Evolutionary conservation across 2,113 vertebrate species (phyloP).

Genomic region (Hypanus sabinus): DNA sequence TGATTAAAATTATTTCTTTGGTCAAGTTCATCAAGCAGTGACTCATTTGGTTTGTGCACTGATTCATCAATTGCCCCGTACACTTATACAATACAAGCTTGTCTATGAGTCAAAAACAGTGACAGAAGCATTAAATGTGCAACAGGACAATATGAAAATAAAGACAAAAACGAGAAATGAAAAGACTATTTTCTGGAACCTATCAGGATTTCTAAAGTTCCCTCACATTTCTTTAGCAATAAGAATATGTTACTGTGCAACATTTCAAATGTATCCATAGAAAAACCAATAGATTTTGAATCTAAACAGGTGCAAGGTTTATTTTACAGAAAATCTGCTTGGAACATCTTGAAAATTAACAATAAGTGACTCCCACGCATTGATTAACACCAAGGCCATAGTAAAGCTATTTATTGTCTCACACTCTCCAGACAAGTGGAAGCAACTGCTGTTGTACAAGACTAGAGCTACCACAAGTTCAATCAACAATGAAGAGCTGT

Average conservation of each 20-base stretch:
- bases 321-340: not conserved
- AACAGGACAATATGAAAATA: not conserved
- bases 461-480: not conserved
- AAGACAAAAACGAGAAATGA: not conserved
- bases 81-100: not conserved
- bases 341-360: constrained; percentile 19
- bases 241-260: not conserved
- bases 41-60: not conserved
- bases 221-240: not conserved
- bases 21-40: not conserved
- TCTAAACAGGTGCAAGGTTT: not conserved
- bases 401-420: constrained; percentile 23
- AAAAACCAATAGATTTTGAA: not conserved
- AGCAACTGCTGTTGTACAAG: not conserved
- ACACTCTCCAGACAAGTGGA: constrained; percentile 29
- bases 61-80: not conserved
- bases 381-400: constrained; percentile 27
- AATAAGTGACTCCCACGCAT: constrained; percentile 31
- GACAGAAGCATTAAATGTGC: not conserved
- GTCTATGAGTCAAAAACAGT: not conserved
- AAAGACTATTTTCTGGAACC: not conserved
- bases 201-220: not conserved
- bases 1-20: not conserved
- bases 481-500: not conserved
- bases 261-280: not conserved